phyloP scores from a whole-genome alignment of 2,113 vertebrate genomes.

The Gymnogyps californianus region DNA sequence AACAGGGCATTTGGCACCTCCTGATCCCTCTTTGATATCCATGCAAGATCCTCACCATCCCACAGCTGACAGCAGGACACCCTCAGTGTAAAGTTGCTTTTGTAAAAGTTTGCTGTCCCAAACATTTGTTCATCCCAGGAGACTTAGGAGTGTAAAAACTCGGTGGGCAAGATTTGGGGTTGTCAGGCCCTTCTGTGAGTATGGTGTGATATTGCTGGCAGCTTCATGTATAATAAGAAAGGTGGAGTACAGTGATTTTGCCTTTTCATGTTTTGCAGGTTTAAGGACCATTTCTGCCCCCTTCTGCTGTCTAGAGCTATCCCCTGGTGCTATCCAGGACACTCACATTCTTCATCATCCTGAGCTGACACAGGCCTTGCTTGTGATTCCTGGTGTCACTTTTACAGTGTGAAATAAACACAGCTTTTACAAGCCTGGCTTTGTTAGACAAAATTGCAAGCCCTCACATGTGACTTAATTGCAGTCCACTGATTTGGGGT shows the following conservation, averaged over 20 bases:
- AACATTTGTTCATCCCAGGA: neutral
- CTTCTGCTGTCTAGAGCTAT: neutral
- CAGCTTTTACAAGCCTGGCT: neutral
- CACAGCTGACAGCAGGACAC: neutral
- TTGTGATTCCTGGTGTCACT: neutral
- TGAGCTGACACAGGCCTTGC: neutral
- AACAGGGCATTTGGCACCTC: neutral
- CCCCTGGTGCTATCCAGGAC: neutral
- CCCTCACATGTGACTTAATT: neutral
- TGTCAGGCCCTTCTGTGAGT: neutral
- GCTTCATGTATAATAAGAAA: neutral
- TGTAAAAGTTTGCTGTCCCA: neutral
- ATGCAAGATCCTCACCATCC: neutral
- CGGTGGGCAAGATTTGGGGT: neutral
- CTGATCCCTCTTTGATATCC: neutral
- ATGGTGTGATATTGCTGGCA: neutral
- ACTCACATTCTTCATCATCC: neutral
- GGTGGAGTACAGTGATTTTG: neutral
- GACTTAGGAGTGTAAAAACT: neutral
- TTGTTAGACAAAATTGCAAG: neutral
- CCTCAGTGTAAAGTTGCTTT: neutral
- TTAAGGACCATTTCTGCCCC: neutral
- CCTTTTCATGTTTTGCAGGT: neutral
- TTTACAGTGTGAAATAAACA: neutral
- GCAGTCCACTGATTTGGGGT: neutral